Evolutionary conservation across 2,113 vertebrate species (phyloP).

Genomic region (Circaetus gallicus): DNA sequence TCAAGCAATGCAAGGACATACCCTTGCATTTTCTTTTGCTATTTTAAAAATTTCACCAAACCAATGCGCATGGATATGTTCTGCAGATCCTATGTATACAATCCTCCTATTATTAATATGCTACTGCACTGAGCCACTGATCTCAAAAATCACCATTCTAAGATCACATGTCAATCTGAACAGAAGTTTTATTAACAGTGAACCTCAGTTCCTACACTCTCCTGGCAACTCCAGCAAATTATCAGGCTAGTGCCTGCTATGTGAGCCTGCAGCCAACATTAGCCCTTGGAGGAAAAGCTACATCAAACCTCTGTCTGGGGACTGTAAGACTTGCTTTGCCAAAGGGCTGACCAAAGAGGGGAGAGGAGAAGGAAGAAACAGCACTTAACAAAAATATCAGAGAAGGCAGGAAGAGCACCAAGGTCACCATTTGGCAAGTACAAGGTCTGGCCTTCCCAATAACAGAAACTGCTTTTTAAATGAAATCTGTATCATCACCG

Average conservation of each 20-base stretch:
- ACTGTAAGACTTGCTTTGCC: not conserved
- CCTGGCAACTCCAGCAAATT: not conserved
- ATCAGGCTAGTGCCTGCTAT: not conserved
- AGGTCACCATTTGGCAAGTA: not conserved
- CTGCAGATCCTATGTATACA: not conserved
- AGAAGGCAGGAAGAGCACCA: not conserved
- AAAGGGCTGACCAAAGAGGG: not conserved
- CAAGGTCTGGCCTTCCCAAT: not conserved
- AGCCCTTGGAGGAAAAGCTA: not conserved
- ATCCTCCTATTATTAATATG: not conserved
- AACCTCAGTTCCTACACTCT: not conserved
- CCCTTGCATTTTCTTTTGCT: not conserved
- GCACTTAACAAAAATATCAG: not conserved
- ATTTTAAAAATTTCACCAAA: not conserved
- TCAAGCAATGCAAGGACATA: not conserved
- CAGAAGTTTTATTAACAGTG: not conserved
- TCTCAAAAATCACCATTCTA: not conserved
- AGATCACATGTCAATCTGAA: not conserved
- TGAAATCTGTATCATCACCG: not conserved
- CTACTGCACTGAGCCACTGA: not conserved
- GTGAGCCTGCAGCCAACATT: fast-evolving
- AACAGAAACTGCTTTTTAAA: not conserved
- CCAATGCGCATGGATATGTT: not conserved
- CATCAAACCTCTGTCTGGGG: not conserved
- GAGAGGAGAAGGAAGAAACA: not conserved